Evolutionary conservation across 2,888 invertebrate genomes (phyloP).

Genomic region (Zelleria hepariella): DNA sequence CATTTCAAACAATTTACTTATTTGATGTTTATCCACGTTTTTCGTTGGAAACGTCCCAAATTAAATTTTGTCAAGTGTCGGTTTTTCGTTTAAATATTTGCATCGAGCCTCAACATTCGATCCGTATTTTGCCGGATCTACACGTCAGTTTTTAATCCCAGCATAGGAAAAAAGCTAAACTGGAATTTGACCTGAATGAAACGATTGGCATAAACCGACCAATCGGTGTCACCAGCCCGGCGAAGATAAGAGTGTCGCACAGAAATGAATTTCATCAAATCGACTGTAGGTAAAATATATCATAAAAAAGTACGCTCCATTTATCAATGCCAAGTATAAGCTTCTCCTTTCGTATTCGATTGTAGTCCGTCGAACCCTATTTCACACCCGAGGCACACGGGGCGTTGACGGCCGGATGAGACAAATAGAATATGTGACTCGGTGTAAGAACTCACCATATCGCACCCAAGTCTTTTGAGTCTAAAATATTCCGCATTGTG

Average conservation of each 20-base stretch:
- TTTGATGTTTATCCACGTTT: no score
- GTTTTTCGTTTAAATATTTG: not conserved
- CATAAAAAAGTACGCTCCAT: not conserved
- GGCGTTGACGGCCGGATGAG: conserved; percentile 11
- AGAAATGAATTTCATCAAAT: not conserved
- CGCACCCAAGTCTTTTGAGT: conserved; percentile 26
- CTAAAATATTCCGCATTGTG: conserved; percentile 38
- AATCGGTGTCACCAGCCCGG: not conserved
- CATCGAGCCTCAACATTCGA: not conserved
- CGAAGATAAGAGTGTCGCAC: not conserved
- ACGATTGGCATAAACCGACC: not conserved
- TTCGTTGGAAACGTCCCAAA: no score
- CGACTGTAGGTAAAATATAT: not conserved
- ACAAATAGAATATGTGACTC: conserved; percentile 26
- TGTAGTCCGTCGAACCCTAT: not conserved
- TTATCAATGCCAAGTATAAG: not conserved
- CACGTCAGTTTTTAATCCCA: not conserved
- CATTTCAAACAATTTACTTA: no score
- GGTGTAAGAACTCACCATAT: conserved; percentile 13
- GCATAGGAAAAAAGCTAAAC: not conserved
- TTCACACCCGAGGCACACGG: not conserved
- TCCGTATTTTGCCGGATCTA: not conserved
- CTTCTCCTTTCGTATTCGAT: not conserved
- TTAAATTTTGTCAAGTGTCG: not conserved
- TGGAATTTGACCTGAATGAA: not conserved